Conservation (phyloP, 2,113 vertebrate species). For the Nerophis ophidion region DNA sequence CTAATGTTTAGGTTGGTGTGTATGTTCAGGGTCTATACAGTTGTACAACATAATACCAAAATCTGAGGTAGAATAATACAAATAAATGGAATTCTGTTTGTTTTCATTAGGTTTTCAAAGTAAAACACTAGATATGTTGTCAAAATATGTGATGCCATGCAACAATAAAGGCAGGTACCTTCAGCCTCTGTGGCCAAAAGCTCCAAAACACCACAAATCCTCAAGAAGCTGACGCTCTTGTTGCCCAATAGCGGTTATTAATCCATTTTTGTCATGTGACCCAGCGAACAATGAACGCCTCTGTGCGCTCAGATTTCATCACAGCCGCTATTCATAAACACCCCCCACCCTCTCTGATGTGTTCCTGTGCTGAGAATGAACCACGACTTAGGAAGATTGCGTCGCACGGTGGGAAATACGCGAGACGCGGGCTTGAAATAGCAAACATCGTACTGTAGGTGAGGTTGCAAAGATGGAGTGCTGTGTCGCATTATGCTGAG, state of each 20-base stretch:
- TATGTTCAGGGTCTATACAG: too few relatives aligned
- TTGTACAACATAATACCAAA: too few relatives aligned
- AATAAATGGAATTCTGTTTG: too few relatives aligned
- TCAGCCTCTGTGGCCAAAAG: slow-evolving; percentile 26
- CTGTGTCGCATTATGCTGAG: slow-evolving; percentile 36
- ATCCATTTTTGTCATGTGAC: slow-evolving; percentile 34
- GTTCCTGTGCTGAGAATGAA: slow-evolving; percentile 16
- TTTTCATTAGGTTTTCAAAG: too few relatives aligned
- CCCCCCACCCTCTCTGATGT: too few relatives aligned
- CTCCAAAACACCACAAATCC: slow-evolving; percentile 36
- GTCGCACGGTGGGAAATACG: slow-evolving; percentile 6
- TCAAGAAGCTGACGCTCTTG: slow-evolving; percentile 30
- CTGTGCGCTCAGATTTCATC: slow-evolving; percentile 33
- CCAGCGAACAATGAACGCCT: slow-evolving; percentile 40
- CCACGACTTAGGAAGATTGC: slow-evolving; percentile 31
- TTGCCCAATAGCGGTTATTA: slow-evolving; percentile 28
- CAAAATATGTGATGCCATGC: slow-evolving; percentile 8
- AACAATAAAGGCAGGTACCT: slow-evolving; percentile 18
- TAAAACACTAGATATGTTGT: too few relatives aligned
- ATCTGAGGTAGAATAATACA: too few relatives aligned
- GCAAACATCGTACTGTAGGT: slow-evolving; percentile 20
- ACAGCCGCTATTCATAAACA: slow-evolving; percentile 22
- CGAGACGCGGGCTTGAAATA: slow-evolving; percentile 14
- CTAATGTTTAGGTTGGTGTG: too few relatives aligned
- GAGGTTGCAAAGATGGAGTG: slow-evolving; percentile 28